Evolutionary conservation across 2,888 invertebrate species (phyloP), one percentile per base, ranked within the genome.

Genomic region (Drosophila phalerata): DNA sequence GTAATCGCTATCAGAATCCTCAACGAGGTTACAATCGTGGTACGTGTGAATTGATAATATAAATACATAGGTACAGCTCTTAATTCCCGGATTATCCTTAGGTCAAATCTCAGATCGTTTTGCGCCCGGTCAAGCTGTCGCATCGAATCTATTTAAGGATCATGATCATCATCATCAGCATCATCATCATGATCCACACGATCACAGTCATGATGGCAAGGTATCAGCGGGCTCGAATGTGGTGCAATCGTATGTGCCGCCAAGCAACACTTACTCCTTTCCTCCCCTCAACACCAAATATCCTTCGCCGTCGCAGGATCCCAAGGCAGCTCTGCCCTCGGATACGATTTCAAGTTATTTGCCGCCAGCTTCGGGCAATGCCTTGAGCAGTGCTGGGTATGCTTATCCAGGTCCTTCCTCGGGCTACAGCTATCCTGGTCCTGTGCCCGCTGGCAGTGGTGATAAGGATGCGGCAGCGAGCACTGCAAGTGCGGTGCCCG

Each of bases 281-380:
- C 92, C 92, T n/a, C 92, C 92, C 1, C 55, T 88, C 0, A 89
- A 91, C 67, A 78, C 90, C 2, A 89, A 89, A n/a, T 93, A 93
- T 72, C 90, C 91, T 0, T 77, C 88, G 8, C 90, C 91, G 1
- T 66, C 85, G 11, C 81, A 92, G 30, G 90, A 90, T 45, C 79
- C 81, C 2, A 90, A 89, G 51, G 77, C 87, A 3, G 78, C 81
- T 0, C 60, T 83, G 52, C 85, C 90, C 1, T 87, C 90, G 6
- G 86, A 87, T 47, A 81, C 81, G 1, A 74, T 91, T 3, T 88
- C 85, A 2, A 93, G 93, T 66, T 92, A 92, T 68, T 73, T 91
- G 25, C 89, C 92, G 6, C 91, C 92, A 32, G 81, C 92, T 3
- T 91, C 92, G 0, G 92, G 92, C 19, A 65, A 58, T 5, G 83